phyloP scores from a whole-genome alignment of 2,888 invertebrate species.

The Cephus runcator region DNA sequence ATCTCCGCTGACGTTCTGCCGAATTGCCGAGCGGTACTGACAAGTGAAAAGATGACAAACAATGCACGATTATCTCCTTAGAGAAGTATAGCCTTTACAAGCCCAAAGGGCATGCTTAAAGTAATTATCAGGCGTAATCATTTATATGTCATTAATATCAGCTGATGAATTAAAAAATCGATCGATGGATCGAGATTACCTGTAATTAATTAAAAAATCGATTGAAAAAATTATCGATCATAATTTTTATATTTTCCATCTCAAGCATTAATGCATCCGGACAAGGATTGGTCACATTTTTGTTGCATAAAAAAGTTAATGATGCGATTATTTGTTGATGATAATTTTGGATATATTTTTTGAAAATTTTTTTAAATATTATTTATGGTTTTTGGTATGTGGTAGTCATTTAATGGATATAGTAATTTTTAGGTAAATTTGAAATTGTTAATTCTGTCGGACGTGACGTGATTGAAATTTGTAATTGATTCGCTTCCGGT shows the following conservation, averaged over 20 bases:
- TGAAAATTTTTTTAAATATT: not conserved
- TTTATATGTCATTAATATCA: not conserved
- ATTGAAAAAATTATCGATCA: not conserved
- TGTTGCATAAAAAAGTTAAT: not conserved
- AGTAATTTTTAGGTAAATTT: too few relatives aligned
- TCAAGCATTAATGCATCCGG: too few relatives aligned
- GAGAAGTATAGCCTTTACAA: not conserved
- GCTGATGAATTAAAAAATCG: not conserved
- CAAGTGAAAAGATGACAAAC: not conserved
- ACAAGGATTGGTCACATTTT: not conserved
- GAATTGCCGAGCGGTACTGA: not conserved
- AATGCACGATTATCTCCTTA: not conserved
- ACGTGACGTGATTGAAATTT: not conserved
- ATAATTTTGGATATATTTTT: not conserved
- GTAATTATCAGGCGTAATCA: not conserved
- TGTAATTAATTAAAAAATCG: not conserved
- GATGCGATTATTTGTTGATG: not conserved
- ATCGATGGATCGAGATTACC: not conserved
- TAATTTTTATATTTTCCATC: not conserved
- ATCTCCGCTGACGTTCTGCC: not conserved
- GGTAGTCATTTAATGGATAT: not conserved
- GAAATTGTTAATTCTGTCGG: not conserved
- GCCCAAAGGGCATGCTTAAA: not conserved
- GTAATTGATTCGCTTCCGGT: not conserved
- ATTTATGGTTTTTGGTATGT: not conserved